Percentiles rank a stretch among this genome's conserved stretches.
These are phyloP conservation scores for Lordiphosa fenestrarum DNA, from an alignment of 2,888 invertebrate species.

Conservation along the genomic window DNA sequence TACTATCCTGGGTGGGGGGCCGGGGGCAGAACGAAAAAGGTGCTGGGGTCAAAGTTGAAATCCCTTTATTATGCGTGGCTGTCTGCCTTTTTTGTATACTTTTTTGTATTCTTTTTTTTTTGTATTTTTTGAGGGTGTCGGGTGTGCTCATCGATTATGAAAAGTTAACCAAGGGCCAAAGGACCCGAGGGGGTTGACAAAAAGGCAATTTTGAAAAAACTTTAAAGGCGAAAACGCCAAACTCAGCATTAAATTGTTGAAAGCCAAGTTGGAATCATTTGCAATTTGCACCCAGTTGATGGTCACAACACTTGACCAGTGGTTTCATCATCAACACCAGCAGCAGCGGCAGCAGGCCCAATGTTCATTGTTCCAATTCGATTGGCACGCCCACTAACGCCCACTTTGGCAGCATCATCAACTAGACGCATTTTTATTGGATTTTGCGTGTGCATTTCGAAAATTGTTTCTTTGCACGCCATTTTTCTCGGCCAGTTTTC, in stretches of 20 bases:
- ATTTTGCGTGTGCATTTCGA: conserved; percentile 28
- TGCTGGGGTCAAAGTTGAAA: conserved; percentile 56
- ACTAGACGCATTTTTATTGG: conserved; percentile 31
- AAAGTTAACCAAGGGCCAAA: conserved; percentile 62
- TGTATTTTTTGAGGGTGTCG: neutral
- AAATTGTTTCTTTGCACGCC: conserved; percentile 16
- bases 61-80: conserved; percentile 58
- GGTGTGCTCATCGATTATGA: conserved; percentile 65
- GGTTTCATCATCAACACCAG: too few relatives aligned
- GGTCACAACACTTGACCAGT: conserved; percentile 4
- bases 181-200: conserved; percentile 27
- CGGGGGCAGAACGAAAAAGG: conserved; percentile 37
- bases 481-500: conserved; percentile 13
- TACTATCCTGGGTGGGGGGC: conserved; percentile 32
- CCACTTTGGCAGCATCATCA: neutral
- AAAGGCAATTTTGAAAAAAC: conserved; percentile 2
- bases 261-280: too few relatives aligned
- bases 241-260: conserved; percentile 5
- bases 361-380: conserved; percentile 41
- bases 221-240: conserved; percentile 4
- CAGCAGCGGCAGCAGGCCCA: conserved; percentile 11
- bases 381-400: conserved; percentile 15
- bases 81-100: conserved; percentile 31
- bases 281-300: too few relatives aligned
- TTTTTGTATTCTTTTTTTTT: too few relatives aligned